Conservation (phyloP, 1,140 invertebrate species). For the Scylla paramamosain region DNA sequence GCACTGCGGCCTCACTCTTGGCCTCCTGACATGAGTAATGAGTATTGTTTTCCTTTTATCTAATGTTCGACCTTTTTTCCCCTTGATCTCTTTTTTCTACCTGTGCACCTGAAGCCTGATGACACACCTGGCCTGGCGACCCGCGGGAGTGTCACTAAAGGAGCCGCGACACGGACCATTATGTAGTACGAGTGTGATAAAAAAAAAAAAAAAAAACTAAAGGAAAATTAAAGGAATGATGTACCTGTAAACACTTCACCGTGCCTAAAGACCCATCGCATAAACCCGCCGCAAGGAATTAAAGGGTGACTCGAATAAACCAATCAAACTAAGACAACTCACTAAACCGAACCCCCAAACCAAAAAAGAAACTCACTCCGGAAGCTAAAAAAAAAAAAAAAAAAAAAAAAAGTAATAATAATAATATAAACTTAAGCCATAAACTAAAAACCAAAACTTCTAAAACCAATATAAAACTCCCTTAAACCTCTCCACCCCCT, state of each 20-base stretch:
- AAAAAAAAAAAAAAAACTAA: not conserved
- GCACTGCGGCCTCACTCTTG: not conserved
- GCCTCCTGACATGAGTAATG: not conserved
- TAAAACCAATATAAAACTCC: not conserved
- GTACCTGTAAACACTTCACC: not conserved
- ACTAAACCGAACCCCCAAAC: not conserved
- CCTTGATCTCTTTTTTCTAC: not conserved
- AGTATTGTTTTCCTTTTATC: not conserved
- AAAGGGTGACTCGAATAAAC: not conserved
- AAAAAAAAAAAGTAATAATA: too few relatives aligned
- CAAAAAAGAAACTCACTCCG: not conserved
- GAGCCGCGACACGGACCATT: not conserved
- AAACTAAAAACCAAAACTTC: not conserved
- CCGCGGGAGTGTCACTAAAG: not conserved
- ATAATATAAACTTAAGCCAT: not conserved
- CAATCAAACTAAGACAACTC: not conserved
- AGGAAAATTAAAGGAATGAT: not conserved
- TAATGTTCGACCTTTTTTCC: not conserved
- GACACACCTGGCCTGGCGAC: not conserved
- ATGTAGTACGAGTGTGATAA: not conserved
- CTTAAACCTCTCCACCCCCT: slow-evolving; percentile 43
- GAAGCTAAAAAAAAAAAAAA: not conserved
- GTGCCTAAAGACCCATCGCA: not conserved
- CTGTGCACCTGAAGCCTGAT: not conserved
- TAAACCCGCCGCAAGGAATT: not conserved